Percentiles rank a stretch among this genome's conserved stretches.
Conservation (phyloP, 2,113 vertebrate species). For the Jaculus jaculus region DNA sequence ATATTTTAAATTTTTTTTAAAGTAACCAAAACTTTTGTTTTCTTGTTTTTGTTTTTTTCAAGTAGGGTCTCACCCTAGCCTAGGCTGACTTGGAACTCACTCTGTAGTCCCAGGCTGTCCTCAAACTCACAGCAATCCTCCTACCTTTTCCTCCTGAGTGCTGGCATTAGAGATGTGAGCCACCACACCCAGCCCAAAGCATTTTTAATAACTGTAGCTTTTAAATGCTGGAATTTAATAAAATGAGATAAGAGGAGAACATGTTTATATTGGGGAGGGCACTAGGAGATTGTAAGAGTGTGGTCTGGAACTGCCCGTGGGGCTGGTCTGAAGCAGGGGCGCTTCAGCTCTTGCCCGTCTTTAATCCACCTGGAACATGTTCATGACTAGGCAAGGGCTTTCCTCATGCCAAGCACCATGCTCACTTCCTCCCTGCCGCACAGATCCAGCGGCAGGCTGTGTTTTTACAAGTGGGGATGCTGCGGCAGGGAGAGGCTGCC, state of each 20-base stretch:
- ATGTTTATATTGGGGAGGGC: not conserved
- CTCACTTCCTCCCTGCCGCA: fast-evolving
- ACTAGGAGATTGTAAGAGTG: not conserved
- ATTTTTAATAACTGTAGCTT: not conserved
- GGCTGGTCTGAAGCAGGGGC: too few relatives aligned
- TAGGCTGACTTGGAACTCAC: too few relatives aligned
- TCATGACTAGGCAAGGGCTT: not conserved
- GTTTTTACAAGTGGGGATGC: not conserved
- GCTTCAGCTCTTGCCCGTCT: not conserved
- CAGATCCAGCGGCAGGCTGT: fast-evolving
- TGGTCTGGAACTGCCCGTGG: too few relatives aligned
- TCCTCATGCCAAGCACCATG: not conserved
- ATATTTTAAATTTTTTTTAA: too few relatives aligned
- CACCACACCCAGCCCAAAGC: not conserved
- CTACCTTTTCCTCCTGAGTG: too few relatives aligned
- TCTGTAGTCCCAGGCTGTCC: too few relatives aligned
- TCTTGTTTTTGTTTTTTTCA: too few relatives aligned
- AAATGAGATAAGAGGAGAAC: not conserved
- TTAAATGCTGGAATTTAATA: not conserved
- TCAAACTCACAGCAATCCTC: too few relatives aligned
- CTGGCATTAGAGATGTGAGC: too few relatives aligned
- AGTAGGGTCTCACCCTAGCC: too few relatives aligned
- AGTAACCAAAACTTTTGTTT: too few relatives aligned
- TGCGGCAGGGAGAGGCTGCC: not conserved
- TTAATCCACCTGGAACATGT: fast-evolving